Conservation (phyloP, 2,113 vertebrate genomes). For the Pterocles burchelli region DNA sequence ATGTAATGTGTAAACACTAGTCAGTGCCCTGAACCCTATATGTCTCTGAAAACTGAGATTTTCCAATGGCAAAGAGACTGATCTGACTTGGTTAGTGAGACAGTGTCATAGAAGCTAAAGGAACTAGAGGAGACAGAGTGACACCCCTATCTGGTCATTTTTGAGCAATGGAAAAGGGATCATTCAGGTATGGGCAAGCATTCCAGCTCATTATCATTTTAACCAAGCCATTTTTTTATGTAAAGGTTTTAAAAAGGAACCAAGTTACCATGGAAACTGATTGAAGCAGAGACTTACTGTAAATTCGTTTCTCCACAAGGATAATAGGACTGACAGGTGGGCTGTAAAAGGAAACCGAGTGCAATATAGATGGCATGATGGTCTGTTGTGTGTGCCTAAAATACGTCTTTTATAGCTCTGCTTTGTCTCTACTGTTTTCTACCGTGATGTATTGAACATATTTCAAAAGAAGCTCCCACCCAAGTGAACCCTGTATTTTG, state of each 20-base stretch:
- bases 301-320: constrained; percentile 39
- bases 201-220: constrained; percentile 19
- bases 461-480: background rate
- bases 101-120: background rate
- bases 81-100: background rate
- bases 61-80: background rate
- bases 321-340: constrained; percentile 44
- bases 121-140: background rate
- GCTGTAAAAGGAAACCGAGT: constrained; percentile 29
- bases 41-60: background rate
- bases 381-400: background rate
- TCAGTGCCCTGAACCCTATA: background rate
- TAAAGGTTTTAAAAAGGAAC: constrained; percentile 41
- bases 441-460: background rate
- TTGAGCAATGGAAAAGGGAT: background rate
- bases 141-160: background rate
- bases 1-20: background rate
- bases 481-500: constrained; percentile 7
- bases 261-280: constrained; percentile 58
- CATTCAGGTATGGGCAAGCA: background rate
- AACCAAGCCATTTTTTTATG: constrained; percentile 37
- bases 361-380: background rate
- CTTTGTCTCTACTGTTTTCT: constrained; percentile 13
- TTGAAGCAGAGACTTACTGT: constrained; percentile 40
- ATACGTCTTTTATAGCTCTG: background rate